Evolutionary conservation across 2,797 vertebrate species (phyloP), one percentile per base, ranked within the genome.

Genomic region (Hafferia zeledoni): DNA sequence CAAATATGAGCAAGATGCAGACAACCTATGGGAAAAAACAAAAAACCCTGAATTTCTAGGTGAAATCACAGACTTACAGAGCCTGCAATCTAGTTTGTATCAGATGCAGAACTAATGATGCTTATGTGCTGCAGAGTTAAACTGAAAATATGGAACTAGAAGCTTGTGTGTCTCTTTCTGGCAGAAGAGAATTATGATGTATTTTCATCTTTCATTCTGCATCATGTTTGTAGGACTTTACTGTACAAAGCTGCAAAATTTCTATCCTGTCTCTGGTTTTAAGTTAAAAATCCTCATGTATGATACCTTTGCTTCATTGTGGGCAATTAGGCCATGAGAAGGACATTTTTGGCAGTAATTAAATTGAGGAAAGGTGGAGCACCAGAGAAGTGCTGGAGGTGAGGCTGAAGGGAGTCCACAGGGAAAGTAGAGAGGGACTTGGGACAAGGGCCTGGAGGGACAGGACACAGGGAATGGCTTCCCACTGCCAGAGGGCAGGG

Each of bases 1-100:
- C 90, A 96, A 86, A 77, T 94, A 25, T n/a, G 85, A 86, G 83
- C 83, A 94, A 67, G 83, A 31, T 43, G 9, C 72, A 57, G 55
- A 63, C 50, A 41, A 60, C 35, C 24, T 60, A 7, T 79, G 84
- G 69, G 57, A 80, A 41, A 41, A 76, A 30, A 22, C 11, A 28
- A 59, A 24, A 57, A 50, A n/a, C 57, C 24, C 13, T 17, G n/a
- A 17, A 81, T 67, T 70, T 56, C 56, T 44, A 11, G 15, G 65
- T 90, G 71, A 44, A 90, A 22, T 50, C 5, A 6, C 53, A 43
- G 83, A 35, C 50, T 80, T 57, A 20, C 68, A 43, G 27, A 53
- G 83, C 37, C 61, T 86, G 33, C n/a, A 49, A 4, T 71, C 39
- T 41, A 76, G 63, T 75, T 52, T 41, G 47, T 33, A 53, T 79